Conservation (phyloP, 2,113 vertebrate genomes). For the Ailuropoda melanoleuca region DNA sequence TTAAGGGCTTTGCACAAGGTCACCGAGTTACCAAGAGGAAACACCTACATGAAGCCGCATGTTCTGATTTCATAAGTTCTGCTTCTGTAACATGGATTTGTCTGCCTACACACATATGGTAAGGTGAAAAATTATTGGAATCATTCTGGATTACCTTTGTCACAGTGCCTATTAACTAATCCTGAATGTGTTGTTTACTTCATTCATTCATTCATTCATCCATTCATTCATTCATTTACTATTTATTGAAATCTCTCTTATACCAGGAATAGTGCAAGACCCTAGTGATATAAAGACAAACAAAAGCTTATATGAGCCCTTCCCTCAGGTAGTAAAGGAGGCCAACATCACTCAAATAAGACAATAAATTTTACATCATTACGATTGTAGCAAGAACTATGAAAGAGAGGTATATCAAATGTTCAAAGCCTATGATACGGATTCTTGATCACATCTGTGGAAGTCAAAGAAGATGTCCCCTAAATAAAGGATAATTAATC, state of each 20-base stretch:
- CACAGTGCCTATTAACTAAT: neutral
- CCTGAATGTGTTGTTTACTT: neutral
- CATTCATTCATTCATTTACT: neutral
- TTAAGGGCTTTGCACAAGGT: neutral
- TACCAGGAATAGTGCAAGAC: neutral
- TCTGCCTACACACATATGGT: neutral
- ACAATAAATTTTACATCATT: neutral
- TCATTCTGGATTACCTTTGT: neutral
- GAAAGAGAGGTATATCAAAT: neutral
- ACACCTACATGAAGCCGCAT: neutral
- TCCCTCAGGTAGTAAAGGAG: neutral
- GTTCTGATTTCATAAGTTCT: neutral
- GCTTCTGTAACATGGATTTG: neutral
- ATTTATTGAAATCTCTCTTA: neutral
- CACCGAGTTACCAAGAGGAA: neutral
- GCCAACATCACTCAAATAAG: neutral
- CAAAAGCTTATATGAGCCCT: neutral
- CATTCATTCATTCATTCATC: neutral
- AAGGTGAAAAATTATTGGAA: neutral
- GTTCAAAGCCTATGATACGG: neutral
- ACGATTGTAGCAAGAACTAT: neutral
- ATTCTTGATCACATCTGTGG: neutral
- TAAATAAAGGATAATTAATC: neutral
- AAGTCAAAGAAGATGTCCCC: neutral
- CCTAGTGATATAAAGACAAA: neutral